Conservation (phyloP, 2,113 vertebrate genomes). For the Triplophysa siluroides region DNA sequence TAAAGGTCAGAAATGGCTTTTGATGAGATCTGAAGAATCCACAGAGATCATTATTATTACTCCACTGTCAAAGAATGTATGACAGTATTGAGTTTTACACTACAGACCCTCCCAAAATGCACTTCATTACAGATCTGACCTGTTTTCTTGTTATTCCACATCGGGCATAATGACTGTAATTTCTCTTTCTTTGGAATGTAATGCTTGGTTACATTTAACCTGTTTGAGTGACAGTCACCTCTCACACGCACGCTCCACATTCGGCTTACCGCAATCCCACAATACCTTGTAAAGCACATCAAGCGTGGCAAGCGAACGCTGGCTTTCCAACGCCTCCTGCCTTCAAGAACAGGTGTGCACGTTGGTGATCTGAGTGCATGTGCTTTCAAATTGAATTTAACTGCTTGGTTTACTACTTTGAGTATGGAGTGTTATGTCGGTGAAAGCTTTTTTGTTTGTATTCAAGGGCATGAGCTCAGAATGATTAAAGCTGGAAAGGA, state of each 20-base stretch:
- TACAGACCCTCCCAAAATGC: constrained; percentile 43
- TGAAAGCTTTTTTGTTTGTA: constrained; percentile 22
- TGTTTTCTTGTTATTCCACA: background rate
- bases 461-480: constrained; percentile 35
- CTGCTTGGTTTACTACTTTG: constrained; percentile 17
- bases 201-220: constrained; percentile 7
- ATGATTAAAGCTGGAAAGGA: background rate
- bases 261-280: constrained; percentile 17
- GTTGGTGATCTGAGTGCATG: background rate
- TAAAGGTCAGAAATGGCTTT: constrained; percentile 10
- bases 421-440: constrained; percentile 12
- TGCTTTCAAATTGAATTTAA: background rate
- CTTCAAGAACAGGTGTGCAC: constrained; percentile 21
- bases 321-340: background rate
- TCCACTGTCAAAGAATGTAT: constrained; percentile 60
- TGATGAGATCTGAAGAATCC: constrained; percentile 4
- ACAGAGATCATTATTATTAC: constrained; percentile 52
- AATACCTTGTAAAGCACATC: constrained; percentile 37
- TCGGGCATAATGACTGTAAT: constrained; percentile 20
- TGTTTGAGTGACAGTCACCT: background rate
- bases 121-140: background rate
- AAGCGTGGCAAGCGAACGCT: background rate
- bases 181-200: constrained; percentile 11
- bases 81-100: constrained; percentile 45
- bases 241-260: constrained; percentile 29